Evolutionary conservation across 2,888 invertebrate genomes (phyloP).

Genomic region (Steinernema scapterisci): DNA sequence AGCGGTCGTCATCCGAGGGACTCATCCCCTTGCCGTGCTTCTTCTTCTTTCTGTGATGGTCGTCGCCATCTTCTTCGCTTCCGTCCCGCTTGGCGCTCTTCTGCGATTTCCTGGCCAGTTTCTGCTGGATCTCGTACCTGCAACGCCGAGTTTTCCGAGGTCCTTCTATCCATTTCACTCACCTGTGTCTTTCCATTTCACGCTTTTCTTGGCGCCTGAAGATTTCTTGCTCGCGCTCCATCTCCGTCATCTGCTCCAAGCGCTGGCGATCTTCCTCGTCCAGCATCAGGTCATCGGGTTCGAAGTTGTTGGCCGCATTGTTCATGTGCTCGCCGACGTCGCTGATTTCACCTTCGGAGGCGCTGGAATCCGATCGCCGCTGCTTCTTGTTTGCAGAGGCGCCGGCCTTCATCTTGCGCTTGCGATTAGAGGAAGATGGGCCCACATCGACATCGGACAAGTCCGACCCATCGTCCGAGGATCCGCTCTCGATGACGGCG

Average conservation of each 20-base stretch:
- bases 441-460: not conserved
- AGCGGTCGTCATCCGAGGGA: constrained; percentile 8
- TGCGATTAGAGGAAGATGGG: not conserved
- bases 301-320: constrained; percentile 68
- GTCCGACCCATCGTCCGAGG: constrained; percentile 20
- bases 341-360: constrained; percentile 14
- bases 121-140: constrained; percentile 37
- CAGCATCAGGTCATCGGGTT: constrained; percentile 93
- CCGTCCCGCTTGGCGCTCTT: constrained; percentile 29
- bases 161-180: too few relatives aligned
- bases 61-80: constrained; percentile 12
- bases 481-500: constrained; percentile 25
- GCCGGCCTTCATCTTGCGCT: not conserved
- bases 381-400: not conserved
- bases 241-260: constrained; percentile 88
- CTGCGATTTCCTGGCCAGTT: constrained; percentile 30
- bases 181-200: constrained; percentile 81
- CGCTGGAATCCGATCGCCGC: not conserved
- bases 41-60: constrained; percentile 22
- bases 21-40: not conserved
- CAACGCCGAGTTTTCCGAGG: too few relatives aligned
- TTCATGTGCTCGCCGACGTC: constrained; percentile 13
- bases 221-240: constrained; percentile 93
- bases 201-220: constrained; percentile 93
- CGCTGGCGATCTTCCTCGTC: constrained; percentile 91